Percentiles rank a stretch among this genome's conserved stretches.
Evolutionary conservation across 2,797 vertebrate species (phyloP).

Genomic region (Trachurus trachurus): DNA sequence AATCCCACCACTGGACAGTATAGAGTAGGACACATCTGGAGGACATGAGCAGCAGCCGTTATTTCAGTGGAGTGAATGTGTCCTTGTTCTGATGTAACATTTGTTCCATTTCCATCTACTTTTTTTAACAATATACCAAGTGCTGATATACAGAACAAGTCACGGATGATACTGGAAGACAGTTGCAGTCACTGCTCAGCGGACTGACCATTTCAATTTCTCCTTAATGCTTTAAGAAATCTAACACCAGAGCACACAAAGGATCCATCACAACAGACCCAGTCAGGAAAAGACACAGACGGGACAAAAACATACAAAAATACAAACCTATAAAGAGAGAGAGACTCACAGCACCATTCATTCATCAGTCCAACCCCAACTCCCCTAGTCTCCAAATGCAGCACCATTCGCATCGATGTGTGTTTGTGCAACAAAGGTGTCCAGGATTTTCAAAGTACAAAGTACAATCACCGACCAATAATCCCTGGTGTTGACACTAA

Average conservation of each 20-base stretch:
- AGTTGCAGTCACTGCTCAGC: constrained; percentile 4
- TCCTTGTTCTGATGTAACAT: constrained; percentile 7
- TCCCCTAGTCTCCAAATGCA: neutral
- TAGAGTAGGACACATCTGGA: constrained; percentile 8
- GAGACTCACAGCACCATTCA: constrained; percentile 24
- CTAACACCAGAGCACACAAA: constrained; percentile 1
- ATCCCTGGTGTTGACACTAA: constrained; percentile 3
- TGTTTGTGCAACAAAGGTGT: constrained; percentile 27
- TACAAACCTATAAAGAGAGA: constrained; percentile 2
- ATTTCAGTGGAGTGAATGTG: constrained; percentile 10
- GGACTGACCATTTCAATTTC: neutral
- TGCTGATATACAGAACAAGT: constrained; percentile 1
- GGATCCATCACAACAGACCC: neutral
- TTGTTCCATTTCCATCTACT: constrained; percentile 17
- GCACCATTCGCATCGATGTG: neutral
- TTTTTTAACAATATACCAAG: neutral
- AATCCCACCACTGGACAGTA: neutral
- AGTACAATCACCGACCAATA: constrained; percentile 18
- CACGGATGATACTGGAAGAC: constrained; percentile 48
- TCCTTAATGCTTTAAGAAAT: neutral
- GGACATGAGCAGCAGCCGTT: neutral
- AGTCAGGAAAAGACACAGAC: constrained; percentile 18
- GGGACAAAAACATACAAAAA: constrained; percentile 17
- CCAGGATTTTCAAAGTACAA: constrained; percentile 1
- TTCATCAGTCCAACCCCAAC: neutral